Conservation (phyloP, 2,888 invertebrate genomes). For the Ctena decussata region DNA sequence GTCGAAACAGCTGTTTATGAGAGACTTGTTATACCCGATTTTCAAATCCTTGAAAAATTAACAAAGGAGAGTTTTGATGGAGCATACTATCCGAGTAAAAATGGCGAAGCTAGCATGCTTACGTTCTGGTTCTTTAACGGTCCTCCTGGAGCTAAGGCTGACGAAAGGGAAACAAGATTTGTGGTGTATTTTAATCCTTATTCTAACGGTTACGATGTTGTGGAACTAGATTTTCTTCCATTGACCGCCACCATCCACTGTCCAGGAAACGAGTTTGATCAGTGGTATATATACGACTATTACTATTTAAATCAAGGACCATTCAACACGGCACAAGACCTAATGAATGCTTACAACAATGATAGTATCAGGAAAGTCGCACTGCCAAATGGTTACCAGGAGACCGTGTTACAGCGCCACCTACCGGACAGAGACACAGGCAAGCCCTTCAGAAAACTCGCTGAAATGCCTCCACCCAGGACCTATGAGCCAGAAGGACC, state of each 20-base stretch:
- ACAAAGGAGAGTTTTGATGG: conserved; percentile 66
- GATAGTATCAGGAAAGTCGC: conserved; percentile 54
- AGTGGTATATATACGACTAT: conserved; percentile 67
- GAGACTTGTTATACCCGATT: conserved; percentile 39
- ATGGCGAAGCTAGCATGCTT: conserved; percentile 27
- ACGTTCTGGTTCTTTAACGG: conserved; percentile 57
- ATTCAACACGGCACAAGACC: conserved; percentile 51
- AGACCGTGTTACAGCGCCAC: conserved; percentile 53
- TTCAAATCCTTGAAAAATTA: conserved; percentile 41
- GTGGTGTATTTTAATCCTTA: conserved; percentile 46
- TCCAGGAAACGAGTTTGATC: conserved; percentile 62
- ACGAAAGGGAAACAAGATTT: conserved; percentile 58
- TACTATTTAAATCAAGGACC: conserved; percentile 75
- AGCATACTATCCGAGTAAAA: conserved; percentile 41
- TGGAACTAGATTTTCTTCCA: conserved; percentile 66
- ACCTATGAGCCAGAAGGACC: conserved; percentile 69
- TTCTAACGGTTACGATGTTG: conserved; percentile 51
- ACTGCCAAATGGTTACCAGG: conserved; percentile 62
- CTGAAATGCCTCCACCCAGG: conserved; percentile 66
- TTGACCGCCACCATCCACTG: conserved; percentile 68
- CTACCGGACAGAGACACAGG: conserved; percentile 57
- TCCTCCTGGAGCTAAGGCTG: conserved; percentile 56
- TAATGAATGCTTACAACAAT: conserved; percentile 60
- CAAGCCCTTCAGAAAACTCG: conserved; percentile 36
- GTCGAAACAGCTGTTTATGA: conserved; percentile 59